These are phyloP conservation scores for Hyalella azteca DNA, from an alignment of 2,888 invertebrate species.

Conservation along the genomic window DNA sequence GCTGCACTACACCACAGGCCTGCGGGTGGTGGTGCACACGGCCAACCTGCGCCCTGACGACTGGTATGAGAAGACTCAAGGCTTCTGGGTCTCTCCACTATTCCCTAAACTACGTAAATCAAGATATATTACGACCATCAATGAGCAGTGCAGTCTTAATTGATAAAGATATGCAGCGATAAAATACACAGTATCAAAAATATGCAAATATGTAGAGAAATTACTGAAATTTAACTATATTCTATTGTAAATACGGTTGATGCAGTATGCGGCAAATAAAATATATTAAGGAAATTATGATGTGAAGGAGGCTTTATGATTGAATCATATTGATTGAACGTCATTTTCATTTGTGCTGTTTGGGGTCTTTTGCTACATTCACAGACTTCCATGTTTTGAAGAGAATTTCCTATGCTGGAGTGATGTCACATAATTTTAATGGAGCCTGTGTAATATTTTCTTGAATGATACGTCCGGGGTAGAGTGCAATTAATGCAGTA, in stretches of 20 bases:
- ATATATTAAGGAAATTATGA: no score
- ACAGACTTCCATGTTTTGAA: no score
- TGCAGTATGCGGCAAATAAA: no score
- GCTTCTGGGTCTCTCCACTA: conserved; percentile 86
- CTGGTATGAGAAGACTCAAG: conserved; percentile 94
- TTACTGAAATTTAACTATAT: not conserved
- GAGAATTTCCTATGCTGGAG: no score
- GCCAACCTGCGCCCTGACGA: conserved; percentile 90
- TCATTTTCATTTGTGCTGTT: no score
- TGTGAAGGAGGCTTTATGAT: no score
- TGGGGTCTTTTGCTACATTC: no score
- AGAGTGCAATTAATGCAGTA: no score
- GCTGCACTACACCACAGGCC: conserved; percentile 77
- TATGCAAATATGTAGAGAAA: not conserved
- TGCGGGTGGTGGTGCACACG: conserved; percentile 86
- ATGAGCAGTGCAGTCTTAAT: not conserved
- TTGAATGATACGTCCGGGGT: no score
- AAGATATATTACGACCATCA: not conserved
- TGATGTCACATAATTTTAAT: no score
- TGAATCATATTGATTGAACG: no score
- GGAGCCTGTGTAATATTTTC: no score
- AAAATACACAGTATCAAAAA: not conserved
- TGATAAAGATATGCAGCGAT: not conserved
- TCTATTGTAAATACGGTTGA: not conserved
- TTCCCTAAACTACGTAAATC: conserved; percentile 67